Base-by-base conservation (phyloP, 1,140 invertebrate genomes). In the Drosophila ambigua region DNA sequence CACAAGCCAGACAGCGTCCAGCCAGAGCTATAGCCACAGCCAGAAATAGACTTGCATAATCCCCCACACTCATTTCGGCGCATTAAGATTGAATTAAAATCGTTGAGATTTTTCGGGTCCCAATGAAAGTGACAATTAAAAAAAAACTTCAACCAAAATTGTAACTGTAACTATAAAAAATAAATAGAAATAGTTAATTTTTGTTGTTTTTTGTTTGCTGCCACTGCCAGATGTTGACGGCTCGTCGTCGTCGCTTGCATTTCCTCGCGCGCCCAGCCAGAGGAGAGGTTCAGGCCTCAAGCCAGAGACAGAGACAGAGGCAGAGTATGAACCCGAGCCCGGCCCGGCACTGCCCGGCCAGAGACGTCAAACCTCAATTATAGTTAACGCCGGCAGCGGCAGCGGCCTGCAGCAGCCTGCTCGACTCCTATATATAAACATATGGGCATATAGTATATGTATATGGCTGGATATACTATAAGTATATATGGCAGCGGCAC, bases 41-140 rank as follows among this genome's bases (percentile, higher is more conserved):
- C 15, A 39, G 4, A 9, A 20, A 20, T 8, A 4, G 16, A 41
- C 83, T 85, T 85, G 62, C 82, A 77, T 69, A 85, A 85, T 87
- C 43, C 51, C 13, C 13, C 39, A 72, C 39, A 72, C 60, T 75
- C 57, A 82, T 82, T 85, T 87, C 64, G 79, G 78, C 78, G 78
- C 81, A 82, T 85, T 85, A 87, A 77, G 77, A 81, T 85, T 87
- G 82, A 76, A 87, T 87, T 87, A 87, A 87, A 78, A 87, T 87
- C 76, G 84, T 85, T 87, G 74, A 85, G 66, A 87, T 87, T 87
- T 85, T 81, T 69, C 79, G 52, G 54, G 23, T 50, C 54, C 74
- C 79, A 68, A 88, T 68, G 82, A 87, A 87, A 87, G 82, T 87
- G 83, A 87, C 82, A 88, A 87, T 87, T 87, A 87, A 78, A 81